Evolutionary conservation across 2,113 vertebrate species (phyloP), one percentile per base, ranked within the genome.

Genomic region (Seriola dumerili): DNA sequence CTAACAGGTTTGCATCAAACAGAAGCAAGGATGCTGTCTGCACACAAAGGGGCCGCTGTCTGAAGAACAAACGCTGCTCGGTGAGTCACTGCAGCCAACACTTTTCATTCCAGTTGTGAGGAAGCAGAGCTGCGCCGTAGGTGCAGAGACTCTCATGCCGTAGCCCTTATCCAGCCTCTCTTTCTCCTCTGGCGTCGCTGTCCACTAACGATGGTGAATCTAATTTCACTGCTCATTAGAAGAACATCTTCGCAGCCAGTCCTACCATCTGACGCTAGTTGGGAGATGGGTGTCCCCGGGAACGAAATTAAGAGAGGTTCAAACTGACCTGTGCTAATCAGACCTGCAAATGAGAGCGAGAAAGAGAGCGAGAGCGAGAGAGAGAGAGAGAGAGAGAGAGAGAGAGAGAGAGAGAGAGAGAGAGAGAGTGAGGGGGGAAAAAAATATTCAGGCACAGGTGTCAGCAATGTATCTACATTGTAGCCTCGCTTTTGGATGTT

Each of bases 191-290:
- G 80, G 23, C 62, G 63, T 21, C 0, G 3, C 48, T 36, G 63
- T 77, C 70, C 74, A 9, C 70, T 87, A 75, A 88, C 5, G 67
- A 78, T 62, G 76, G 38, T 42, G 52, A 46, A 48, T 76, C 68
- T 85, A 25, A 87, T 81, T 85, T 70, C 70, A 38, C 61, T 46
- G 72, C 76, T 91, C 92, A 81, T 92, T 91, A 89, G 50, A 76
- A 81, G 57, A 68, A 76, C 73, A 50, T 73, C 72, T 68, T 50
- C 62, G 80, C 62, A 72, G 78, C 38, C 63, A 25, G 72, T 73
- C 73, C 32, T 34, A 29, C 80, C 83, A 48, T 83, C 67, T 71
- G 76, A 80, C 12, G 55, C 68, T 8, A 42, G 73, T 16, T 29
- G 62, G 54, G 52, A 63, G 74, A 61, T 5, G 42, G 29, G 50